Conservation (phyloP, 2,888 invertebrate genomes). For the Atrina japonica region DNA sequence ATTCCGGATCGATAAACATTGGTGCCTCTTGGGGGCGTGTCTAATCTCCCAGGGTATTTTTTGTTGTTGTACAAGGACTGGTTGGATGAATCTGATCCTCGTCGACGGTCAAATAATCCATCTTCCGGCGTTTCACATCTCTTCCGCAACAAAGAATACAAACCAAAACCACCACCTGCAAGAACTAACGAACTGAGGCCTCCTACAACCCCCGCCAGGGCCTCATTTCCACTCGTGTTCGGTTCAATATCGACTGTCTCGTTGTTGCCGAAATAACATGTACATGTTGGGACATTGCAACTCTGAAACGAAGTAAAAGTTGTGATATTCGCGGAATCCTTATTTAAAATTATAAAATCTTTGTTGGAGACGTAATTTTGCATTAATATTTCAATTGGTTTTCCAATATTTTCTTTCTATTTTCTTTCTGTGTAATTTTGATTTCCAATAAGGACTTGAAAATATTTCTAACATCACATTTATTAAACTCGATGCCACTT, state of each 20-base stretch:
- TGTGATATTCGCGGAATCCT: too few relatives aligned
- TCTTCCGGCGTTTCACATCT: slow-evolving; percentile 16
- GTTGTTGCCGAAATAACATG: slow-evolving; percentile 44
- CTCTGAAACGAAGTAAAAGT: slow-evolving; percentile 9
- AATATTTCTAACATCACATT: too few relatives aligned
- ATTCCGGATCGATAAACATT: slow-evolving; percentile 33
- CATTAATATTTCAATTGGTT: too few relatives aligned
- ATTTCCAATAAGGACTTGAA: too few relatives aligned
- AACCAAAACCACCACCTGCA: slow-evolving; percentile 52
- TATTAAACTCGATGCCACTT: too few relatives aligned
- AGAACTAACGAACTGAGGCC: slow-evolving; percentile 54
- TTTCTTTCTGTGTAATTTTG: too few relatives aligned
- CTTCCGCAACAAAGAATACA: slow-evolving; percentile 47
- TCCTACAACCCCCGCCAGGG: slow-evolving; percentile 54
- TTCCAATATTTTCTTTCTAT: too few relatives aligned
- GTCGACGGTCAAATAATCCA: background rate
- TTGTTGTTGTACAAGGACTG: background rate
- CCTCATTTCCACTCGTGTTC: slow-evolving; percentile 48
- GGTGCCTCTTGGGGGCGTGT: slow-evolving; percentile 2
- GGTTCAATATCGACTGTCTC: slow-evolving; percentile 47
- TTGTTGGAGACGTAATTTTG: too few relatives aligned
- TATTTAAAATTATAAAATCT: too few relatives aligned
- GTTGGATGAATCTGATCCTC: background rate
- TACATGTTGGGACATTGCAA: slow-evolving; percentile 46
- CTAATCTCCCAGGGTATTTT: background rate